These are phyloP conservation scores for Bostrychus sinensis DNA, from an alignment of 2,113 vertebrate genomes.

Conservation along the genomic window DNA sequence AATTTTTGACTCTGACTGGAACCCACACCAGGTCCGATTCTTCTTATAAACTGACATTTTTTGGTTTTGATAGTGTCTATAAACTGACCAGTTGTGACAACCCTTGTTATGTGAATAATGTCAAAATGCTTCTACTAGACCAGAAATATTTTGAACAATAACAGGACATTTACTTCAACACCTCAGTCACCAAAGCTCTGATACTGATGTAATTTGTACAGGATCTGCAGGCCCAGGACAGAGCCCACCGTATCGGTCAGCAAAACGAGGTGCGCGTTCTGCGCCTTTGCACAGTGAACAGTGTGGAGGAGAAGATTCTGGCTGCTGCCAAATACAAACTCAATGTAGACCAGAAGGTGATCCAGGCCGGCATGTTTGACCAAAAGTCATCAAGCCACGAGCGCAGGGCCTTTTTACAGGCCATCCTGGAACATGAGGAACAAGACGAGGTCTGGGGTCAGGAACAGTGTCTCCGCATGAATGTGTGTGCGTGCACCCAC, in stretches of 20 bases:
- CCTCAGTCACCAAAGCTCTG: neutral
- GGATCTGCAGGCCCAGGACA: conserved; percentile 97
- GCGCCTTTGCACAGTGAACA: conserved; percentile 94
- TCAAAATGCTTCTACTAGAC: neutral
- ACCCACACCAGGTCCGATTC: conserved; percentile 90
- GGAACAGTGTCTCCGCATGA: conserved; percentile 65
- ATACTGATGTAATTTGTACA: conserved; percentile 42
- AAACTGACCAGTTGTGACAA: neutral
- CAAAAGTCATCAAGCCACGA: conserved; percentile 98
- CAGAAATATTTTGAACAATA: neutral
- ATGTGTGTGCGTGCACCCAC: conserved; percentile 66
- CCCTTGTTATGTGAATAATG: neutral
- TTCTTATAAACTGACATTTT: neutral
- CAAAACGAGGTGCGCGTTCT: conserved; percentile 95
- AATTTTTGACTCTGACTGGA: conserved; percentile 98
- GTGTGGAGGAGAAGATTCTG: conserved; percentile 92
- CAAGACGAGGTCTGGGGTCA: conserved; percentile 90
- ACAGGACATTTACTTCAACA: too few species aligned
- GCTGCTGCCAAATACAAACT: conserved; percentile 94
- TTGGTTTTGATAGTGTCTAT: neutral
- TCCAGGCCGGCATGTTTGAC: conserved; percentile 98
- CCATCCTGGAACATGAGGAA: conserved; percentile 97
- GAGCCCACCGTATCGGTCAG: conserved; percentile 96
- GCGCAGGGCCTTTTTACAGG: conserved; percentile 92
- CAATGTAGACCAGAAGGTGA: conserved; percentile 96